phyloP scores from a whole-genome alignment of 1,140 invertebrate genomes.

The Idris sp. region DNA sequence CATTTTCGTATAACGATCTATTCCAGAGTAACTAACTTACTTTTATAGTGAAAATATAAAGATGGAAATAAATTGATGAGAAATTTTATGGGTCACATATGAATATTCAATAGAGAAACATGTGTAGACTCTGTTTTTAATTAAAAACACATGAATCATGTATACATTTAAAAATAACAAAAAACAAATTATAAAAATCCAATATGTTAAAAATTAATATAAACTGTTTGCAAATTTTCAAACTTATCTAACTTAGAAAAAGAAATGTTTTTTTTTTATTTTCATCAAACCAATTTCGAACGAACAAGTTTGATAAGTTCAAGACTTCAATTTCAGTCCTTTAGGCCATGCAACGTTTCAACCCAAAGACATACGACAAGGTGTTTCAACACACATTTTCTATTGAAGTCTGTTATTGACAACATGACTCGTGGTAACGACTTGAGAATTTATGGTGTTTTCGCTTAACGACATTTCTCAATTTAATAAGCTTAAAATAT shows the following conservation, averaged over 20 bases:
- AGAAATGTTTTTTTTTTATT: conserved; percentile 39
- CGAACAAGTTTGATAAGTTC: conserved; percentile 48
- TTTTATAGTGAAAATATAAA: no score
- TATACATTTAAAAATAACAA: no score
- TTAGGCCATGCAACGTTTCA: conserved; percentile 29
- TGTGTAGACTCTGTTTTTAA: no score
- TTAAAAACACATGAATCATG: no score
- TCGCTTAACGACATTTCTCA: conserved; percentile 9
- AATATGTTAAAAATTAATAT: no score
- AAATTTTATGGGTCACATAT: no score
- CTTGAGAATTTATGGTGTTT: no score
- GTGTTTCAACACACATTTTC: conserved; percentile 38
- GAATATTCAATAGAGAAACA: no score
- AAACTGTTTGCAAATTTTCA: no score
- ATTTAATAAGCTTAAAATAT: no score
- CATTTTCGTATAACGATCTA: conserved; percentile 42
- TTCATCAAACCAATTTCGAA: conserved; percentile 44
- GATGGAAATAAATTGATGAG: no score
- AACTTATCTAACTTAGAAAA: conserved; percentile 22
- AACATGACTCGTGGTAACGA: conserved; percentile 15
- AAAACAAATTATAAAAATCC: no score
- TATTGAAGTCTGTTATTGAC: conserved; percentile 44
- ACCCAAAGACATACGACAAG: conserved; percentile 50
- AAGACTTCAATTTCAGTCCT: conserved; percentile 46
- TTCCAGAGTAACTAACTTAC: conserved; percentile 49